Conservation (phyloP, 2,113 vertebrate species). For the Vimba vimba region DNA sequence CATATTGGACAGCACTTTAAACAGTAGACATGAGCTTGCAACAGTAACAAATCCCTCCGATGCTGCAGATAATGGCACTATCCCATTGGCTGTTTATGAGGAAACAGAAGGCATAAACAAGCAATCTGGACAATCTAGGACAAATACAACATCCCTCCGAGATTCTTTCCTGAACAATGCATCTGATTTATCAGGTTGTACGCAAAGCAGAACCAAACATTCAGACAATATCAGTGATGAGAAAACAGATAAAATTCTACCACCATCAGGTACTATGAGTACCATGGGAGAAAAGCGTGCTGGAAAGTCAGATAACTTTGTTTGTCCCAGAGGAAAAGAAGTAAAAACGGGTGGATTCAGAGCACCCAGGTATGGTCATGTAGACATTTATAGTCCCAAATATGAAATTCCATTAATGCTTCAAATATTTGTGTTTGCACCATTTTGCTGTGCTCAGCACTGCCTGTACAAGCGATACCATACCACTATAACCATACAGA, state of each 20-base stretch:
- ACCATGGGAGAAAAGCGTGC: conserved; percentile 49
- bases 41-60: conserved; percentile 59
- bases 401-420: not conserved
- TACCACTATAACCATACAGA: not conserved
- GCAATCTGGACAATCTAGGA: conserved; percentile 42
- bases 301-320: conserved; percentile 65
- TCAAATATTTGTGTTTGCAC: not conserved
- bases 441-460: not conserved
- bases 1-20: conserved; percentile 46
- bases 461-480: not conserved
- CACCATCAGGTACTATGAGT: conserved; percentile 40
- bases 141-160: conserved; percentile 12
- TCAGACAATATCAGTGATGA: conserved; percentile 29
- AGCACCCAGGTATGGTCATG: conserved; percentile 71
- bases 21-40: conserved; percentile 61
- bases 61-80: conserved; percentile 2
- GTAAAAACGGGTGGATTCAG: conserved; percentile 75
- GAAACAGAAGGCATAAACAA: conserved; percentile 46
- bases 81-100: conserved; percentile 42
- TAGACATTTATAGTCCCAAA: not conserved
- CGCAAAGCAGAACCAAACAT: conserved; percentile 15
- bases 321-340: conserved; percentile 73
- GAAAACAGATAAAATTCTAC: conserved; percentile 19
- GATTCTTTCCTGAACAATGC: conserved; percentile 26
- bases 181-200: not conserved